Evolutionary conservation across 2,797 vertebrate species (phyloP).

Genomic region (Myotis myotis): DNA sequence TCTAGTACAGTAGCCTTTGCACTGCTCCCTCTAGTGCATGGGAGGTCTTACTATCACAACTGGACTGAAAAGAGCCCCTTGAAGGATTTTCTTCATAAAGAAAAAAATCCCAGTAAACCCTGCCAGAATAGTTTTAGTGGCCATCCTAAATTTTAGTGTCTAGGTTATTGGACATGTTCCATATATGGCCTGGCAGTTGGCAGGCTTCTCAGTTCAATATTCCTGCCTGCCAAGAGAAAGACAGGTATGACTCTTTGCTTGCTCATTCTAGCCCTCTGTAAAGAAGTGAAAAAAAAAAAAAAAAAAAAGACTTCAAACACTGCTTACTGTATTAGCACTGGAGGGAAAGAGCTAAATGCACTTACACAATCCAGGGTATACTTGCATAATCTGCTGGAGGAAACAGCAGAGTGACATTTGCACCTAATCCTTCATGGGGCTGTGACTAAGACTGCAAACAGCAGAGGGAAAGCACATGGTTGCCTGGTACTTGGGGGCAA

Average conservation of each 20-base stretch:
- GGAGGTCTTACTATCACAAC: not conserved
- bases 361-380: conserved; percentile 50
- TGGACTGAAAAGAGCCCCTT: not conserved
- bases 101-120: not conserved
- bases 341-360: not conserved
- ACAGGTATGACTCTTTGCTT: conserved; percentile 53
- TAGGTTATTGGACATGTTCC: not conserved
- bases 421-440: conserved; percentile 68
- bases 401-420: conserved; percentile 67
- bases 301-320: not conserved
- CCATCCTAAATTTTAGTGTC: not conserved
- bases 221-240: conserved; percentile 59
- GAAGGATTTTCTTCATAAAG: not conserved
- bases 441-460: conserved; percentile 53
- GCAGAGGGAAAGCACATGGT: not conserved
- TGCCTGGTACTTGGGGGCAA: not conserved
- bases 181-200: not conserved
- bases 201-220: not conserved
- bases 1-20: not conserved
- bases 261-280: conserved; percentile 31
- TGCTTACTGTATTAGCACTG: conserved; percentile 3
- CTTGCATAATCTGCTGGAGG: conserved; percentile 56
- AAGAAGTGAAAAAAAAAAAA: not conserved
- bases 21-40: not conserved
- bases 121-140: not conserved